Conservation (phyloP, 2,888 invertebrate genomes). For the Erynnis tages region DNA sequence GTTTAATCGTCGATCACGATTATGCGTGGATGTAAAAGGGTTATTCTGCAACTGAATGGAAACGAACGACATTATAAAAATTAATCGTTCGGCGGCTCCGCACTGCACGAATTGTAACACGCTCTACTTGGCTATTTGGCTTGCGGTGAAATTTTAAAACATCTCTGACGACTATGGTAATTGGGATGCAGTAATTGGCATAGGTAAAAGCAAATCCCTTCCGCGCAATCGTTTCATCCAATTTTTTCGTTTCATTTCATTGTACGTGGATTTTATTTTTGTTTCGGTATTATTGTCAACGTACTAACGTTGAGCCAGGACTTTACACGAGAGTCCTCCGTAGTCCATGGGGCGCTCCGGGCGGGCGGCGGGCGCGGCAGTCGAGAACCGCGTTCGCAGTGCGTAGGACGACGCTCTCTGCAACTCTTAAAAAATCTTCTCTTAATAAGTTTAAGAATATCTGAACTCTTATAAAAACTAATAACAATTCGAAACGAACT, state of each 20-base stretch:
- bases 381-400: conserved; percentile 8
- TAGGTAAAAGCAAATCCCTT: no score
- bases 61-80: background rate
- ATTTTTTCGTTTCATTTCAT: no score
- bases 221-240: no score
- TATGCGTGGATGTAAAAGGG: background rate
- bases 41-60: background rate
- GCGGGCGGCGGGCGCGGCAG: conserved; percentile 15
- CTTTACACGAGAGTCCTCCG: background rate
- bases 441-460: conserved; percentile 1
- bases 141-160: conserved; percentile 12
- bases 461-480: background rate
- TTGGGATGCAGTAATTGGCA: conserved; percentile 16
- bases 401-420: conserved; percentile 8
- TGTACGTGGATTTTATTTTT: no score
- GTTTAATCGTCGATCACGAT: background rate
- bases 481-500: background rate
- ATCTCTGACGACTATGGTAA: conserved; percentile 12
- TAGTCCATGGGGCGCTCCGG: background rate
- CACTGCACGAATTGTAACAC: background rate
- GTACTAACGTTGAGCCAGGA: conserved; percentile 1
- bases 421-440: background rate
- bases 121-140: background rate
- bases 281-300: no score
- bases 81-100: background rate